Base-by-base conservation (phyloP, 1,140 invertebrate genomes). In the Cyphomyrmex costatus region DNA sequence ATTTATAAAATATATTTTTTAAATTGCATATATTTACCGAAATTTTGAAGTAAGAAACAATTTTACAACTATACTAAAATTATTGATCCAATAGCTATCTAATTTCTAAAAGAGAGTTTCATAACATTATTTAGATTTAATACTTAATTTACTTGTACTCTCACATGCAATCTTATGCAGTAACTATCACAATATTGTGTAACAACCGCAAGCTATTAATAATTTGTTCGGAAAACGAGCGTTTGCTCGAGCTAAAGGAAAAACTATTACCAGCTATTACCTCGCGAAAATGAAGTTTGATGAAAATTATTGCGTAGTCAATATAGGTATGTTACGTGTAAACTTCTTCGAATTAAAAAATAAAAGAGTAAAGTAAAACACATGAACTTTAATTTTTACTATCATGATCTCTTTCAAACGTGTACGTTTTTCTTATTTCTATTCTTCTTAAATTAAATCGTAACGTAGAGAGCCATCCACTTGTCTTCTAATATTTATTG, bases 291-390 rank as follows among this genome's bases (percentile, higher is more conserved):
- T 73, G 14, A 58, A 82, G 12, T 24, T 71, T 53, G 14, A 10
- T 82, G 24, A 33, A 49, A 73, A 74, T 83, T 21, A 83, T 73
- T 60, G n/a, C 53, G 19, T 53, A 14, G 73, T 82, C 77, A 24
- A 82, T 73, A 82, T 19, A 42, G 36, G 10, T 42, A 19, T 12
- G 4, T 19, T 7, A 16, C 21, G 8, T 60, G 4, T 19, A 5
- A 73, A 12, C 7, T 19, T 68, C 3, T 36, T 49, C 46, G 16
- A 49, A 16, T 68, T 49, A 68, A 46, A 3, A 2, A 16, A 24
- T 46, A 66, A 49, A 49, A 49, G 16, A 16, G 46, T 14, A 21
- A 68, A 68, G 8, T 46, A 68, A 68, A 16, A 68, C 65, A 68
- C 65, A 49, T 7, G 7, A 24, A 6, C 14, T 68, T 27, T 14